These are phyloP conservation scores for Periphyllus acericola DNA, from an alignment of 2,888 invertebrate species.

Conservation along the genomic window DNA sequence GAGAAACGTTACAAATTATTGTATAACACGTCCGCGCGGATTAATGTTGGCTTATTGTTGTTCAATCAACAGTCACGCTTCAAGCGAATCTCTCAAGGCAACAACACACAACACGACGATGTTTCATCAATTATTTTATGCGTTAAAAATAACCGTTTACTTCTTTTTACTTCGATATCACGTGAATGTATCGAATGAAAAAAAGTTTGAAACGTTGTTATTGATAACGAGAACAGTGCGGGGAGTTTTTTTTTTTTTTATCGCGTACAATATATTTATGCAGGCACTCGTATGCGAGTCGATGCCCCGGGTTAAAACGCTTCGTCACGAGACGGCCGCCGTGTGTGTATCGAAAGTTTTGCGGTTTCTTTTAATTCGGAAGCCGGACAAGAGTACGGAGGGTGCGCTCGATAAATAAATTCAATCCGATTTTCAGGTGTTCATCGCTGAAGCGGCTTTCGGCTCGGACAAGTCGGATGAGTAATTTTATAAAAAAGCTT, in stretches of 20 bases:
- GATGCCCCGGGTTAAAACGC: neutral
- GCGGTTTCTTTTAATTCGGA: slow-evolving; percentile 52
- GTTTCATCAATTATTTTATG: neutral
- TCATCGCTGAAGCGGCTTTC: slow-evolving; percentile 2
- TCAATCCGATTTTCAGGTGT: slow-evolving; percentile 24
- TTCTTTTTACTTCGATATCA: neutral
- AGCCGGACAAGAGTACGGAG: slow-evolving; percentile 25
- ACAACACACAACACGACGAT: neutral
- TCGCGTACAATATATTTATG: neutral
- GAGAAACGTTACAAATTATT: neutral
- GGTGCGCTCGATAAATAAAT: slow-evolving; percentile 11
- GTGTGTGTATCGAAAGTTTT: neutral
- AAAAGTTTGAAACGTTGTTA: neutral
- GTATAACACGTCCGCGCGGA: neutral
- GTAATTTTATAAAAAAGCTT: slow-evolving; percentile 9
- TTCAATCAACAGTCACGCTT: neutral
- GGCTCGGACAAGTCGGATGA: neutral
- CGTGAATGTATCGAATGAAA: neutral
- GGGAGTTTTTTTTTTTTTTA: neutral
- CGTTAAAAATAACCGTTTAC: slow-evolving; percentile 18
- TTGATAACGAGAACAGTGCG: neutral
- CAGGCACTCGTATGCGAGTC: neutral
- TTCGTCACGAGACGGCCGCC: neutral
- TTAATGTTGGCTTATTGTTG: slow-evolving; percentile 13
- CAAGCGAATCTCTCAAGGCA: neutral